Evolutionary conservation across 2,797 vertebrate genomes (phyloP), one percentile per base, ranked within the genome.

Genomic region (Serranus cabrilla): DNA sequence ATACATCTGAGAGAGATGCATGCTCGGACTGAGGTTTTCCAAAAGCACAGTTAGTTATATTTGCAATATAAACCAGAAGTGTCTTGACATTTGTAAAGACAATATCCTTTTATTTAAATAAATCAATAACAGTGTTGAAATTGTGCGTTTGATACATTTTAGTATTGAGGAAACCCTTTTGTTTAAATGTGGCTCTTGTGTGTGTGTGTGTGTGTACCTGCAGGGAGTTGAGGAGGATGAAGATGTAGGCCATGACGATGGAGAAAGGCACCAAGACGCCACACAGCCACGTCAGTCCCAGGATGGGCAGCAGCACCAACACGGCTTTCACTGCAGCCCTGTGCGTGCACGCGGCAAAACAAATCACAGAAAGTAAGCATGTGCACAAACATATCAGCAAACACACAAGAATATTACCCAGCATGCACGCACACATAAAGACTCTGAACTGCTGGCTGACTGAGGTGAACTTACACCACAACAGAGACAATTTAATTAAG

Each of bases 211-310:
- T 58, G 42, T 83, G 71, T 94, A 96, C 95, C 95, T 96, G 95
- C 45, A 96, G 84, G 20, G 96, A 95, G 91, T 96, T 96, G 84
- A 96, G 95, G 50, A 95, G 71, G 72, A 95, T 90, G 82, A 96
- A 96, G 90, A 95, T 81, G 68, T 96, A 96, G 20, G 95, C 96
- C 87, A 96, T 94, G 61, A 92, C 89, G 14, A 94, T 93, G 62
- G 95, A 95, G 80, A 96, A 94, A 47, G 95, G 95, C 25, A 96
- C 95, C 79, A 96, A 85, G 45, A 96, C 90, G 12, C 96, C 96
- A 71, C 93, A 96, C 1, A 96, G 89, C 96, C 96, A 96, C 1
- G 95, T 96, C 81, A 96, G 83, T 73, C 96, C 96, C 3, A 96
- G 92, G 74, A 96, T 95, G 43, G 96, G 96, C 78, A 96, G 86